A percentile compares a stretch with the other conserved stretches of the same genome.
phyloP scores from a whole-genome alignment of 2,888 invertebrate species.

The Idaea straminata region DNA sequence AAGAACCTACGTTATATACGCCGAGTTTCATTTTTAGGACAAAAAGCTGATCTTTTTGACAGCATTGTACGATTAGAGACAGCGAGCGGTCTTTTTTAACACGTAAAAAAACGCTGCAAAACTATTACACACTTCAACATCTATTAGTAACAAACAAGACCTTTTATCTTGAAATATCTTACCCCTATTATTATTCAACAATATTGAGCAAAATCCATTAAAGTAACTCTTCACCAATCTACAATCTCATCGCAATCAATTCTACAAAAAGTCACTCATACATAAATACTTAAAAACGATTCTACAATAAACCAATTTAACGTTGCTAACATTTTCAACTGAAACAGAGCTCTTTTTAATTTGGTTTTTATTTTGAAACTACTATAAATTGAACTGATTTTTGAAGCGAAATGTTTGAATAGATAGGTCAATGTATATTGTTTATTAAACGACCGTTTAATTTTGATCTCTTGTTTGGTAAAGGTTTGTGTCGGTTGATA shows the following conservation, averaged over 20 bases:
- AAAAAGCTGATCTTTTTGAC: no score
- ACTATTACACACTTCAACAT: neutral
- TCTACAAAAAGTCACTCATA: constrained; percentile 52
- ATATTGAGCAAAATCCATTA: constrained; percentile 33
- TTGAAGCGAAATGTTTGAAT: neutral
- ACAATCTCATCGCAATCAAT: constrained; percentile 38
- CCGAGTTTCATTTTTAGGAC: no score
- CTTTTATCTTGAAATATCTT: neutral
- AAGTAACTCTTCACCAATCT: constrained; percentile 41
- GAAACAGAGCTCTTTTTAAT: constrained; percentile 30
- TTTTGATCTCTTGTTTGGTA: constrained; percentile 28
- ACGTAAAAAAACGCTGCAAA: neutral
- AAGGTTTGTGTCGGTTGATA: constrained; percentile 17
- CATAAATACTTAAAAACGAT: constrained; percentile 48
- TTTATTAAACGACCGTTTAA: constrained; percentile 20
- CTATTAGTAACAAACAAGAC: neutral
- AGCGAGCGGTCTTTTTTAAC: no score
- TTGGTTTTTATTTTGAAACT: constrained; percentile 27
- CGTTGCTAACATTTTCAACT: constrained; percentile 13
- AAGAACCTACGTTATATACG: no score
- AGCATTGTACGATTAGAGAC: no score
- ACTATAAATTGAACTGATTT: constrained; percentile 19
- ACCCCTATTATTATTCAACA: constrained; percentile 4
- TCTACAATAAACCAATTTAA: constrained; percentile 27
- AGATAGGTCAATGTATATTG: constrained; percentile 16